Conservation (phyloP, 2,888 invertebrate genomes). For the Meandrusa payeni region DNA sequence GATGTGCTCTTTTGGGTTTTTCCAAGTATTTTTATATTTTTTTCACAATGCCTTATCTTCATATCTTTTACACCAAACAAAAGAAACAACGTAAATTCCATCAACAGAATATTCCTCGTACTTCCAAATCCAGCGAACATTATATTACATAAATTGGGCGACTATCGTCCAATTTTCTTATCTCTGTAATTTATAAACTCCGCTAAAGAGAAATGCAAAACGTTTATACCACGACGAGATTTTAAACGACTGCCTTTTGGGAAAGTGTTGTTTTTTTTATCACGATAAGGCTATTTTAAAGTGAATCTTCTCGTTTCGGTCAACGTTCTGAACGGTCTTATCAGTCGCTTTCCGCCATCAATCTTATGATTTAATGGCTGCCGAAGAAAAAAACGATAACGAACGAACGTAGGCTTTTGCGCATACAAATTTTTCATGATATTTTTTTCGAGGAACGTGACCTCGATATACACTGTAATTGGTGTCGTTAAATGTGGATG, state of each 20-base stretch:
- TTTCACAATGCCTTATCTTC: no score
- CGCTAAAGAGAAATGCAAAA: not conserved
- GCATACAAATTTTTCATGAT: slow-evolving; percentile 16
- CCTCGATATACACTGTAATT: not conserved
- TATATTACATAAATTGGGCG: no score
- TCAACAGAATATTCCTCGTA: not conserved
- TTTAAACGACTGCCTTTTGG: slow-evolving; percentile 1
- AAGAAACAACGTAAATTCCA: not conserved
- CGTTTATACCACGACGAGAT: slow-evolving; percentile 7
- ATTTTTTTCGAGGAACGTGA: slow-evolving; percentile 13
- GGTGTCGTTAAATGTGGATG: not conserved
- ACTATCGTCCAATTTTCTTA: slow-evolving; percentile 6
- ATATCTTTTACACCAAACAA: no score
- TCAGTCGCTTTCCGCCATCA: slow-evolving; percentile 16
- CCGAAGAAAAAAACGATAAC: slow-evolving; percentile 14
- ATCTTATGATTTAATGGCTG: slow-evolving; percentile 22
- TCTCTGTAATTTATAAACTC: slow-evolving; percentile 12
- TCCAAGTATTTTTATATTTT: no score
- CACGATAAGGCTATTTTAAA: slow-evolving; percentile 11
- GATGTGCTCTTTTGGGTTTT: no score
- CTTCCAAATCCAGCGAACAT: not conserved
- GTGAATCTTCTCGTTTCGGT: slow-evolving; percentile 14
- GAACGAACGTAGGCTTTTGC: slow-evolving; percentile 12
- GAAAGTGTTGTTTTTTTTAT: slow-evolving; percentile 9
- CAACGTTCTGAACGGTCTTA: slow-evolving; percentile 13